These are phyloP conservation scores for Epirrhoe tristata DNA, from an alignment of 2,888 invertebrate genomes.

Conservation along the genomic window DNA sequence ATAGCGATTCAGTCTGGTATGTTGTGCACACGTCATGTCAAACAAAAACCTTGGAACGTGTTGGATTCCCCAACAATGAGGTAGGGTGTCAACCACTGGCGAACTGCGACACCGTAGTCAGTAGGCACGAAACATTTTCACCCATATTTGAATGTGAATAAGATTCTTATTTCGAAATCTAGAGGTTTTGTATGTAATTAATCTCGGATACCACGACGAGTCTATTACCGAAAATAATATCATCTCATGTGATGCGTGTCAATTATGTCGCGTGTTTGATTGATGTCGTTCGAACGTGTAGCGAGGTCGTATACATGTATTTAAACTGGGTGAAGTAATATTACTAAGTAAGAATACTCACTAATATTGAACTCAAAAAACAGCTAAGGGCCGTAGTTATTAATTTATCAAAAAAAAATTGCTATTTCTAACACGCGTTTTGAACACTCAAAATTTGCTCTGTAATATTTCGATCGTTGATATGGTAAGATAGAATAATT, in stretches of 20 bases:
- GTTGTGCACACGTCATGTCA: conserved; percentile 28
- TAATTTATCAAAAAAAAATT: no score
- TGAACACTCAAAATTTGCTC: no score
- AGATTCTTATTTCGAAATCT: conserved; percentile 29
- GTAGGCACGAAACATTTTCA: conserved; percentile 32
- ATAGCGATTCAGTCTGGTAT: conserved; percentile 25
- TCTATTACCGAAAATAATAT: conserved; percentile 72
- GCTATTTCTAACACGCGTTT: no score
- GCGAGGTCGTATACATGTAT: conserved; percentile 25
- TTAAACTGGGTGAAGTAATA: conserved; percentile 4
- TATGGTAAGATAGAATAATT: no score
- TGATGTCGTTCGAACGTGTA: conserved; percentile 57
- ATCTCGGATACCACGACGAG: conserved; percentile 66
- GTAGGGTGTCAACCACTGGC: conserved; percentile 56
- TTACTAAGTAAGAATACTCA: not conserved
- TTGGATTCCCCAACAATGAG: conserved; percentile 71
- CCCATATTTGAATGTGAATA: conserved; percentile 24
- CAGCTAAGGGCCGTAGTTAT: no score
- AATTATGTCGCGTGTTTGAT: conserved; percentile 67
- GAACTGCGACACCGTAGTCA: conserved; percentile 35
- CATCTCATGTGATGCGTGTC: conserved; percentile 61
- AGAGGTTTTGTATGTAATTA: conserved; percentile 58
- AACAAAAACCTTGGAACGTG: conserved; percentile 54
- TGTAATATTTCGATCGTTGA: no score
- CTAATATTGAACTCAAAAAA: no score